Evolutionary conservation across 1,140 invertebrate species (phyloP).

Genomic region (Charaxes varanes): DNA sequence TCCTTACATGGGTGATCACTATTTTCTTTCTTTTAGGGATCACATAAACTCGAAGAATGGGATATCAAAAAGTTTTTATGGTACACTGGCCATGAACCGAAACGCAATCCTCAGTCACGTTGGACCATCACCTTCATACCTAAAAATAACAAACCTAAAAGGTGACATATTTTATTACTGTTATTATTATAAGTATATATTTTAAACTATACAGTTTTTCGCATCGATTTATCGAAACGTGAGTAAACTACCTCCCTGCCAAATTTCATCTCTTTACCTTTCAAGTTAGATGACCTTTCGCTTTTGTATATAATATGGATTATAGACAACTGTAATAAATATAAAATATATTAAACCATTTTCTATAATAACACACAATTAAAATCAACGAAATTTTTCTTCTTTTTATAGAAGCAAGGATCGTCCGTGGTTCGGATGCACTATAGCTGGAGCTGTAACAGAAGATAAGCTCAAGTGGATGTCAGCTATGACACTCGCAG

Average conservation of each 20-base stretch:
- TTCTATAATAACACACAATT: too few relatives aligned
- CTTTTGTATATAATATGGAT: too few relatives aligned
- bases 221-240: too few relatives aligned
- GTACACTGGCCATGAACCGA: slow-evolving; percentile 88
- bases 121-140: slow-evolving; percentile 87
- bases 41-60: slow-evolving; percentile 81
- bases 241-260: too few relatives aligned
- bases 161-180: slow-evolving; percentile 58
- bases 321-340: too few relatives aligned
- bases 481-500: slow-evolving; percentile 81
- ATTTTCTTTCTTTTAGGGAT: slow-evolving; percentile 67
- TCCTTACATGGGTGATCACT: background rate
- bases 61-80: slow-evolving; percentile 85
- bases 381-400: slow-evolving; percentile 11
- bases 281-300: too few relatives aligned
- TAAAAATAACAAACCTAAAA: slow-evolving; percentile 79
- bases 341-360: background rate
- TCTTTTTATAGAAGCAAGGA: slow-evolving; percentile 79
- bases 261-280: too few relatives aligned
- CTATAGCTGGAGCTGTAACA: slow-evolving; percentile 82
- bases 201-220: too few relatives aligned
- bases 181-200: background rate
- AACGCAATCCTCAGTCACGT: slow-evolving; percentile 84
- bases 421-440: slow-evolving; percentile 85
- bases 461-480: slow-evolving; percentile 85